Evolutionary conservation across 2,113 vertebrate genomes (phyloP).

Genomic region (Festucalex cinctus): DNA sequence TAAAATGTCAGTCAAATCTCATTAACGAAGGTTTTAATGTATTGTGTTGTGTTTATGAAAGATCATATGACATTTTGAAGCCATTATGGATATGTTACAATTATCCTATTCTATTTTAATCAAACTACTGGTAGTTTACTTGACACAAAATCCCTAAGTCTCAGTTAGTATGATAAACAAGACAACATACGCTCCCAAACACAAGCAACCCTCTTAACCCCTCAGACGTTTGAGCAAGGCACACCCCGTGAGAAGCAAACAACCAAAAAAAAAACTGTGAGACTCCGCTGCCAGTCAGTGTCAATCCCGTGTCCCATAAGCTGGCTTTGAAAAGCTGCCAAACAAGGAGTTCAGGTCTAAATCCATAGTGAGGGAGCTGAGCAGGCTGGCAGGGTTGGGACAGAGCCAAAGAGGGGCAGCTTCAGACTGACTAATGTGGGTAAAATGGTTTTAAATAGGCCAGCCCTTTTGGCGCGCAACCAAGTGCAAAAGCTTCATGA

Average conservation of each 20-base stretch:
- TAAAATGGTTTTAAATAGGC: slow-evolving; percentile 1
- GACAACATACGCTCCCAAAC: neutral
- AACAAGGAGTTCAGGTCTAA: slow-evolving; percentile 41
- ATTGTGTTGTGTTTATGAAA: neutral
- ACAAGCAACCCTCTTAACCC: slow-evolving; percentile 3
- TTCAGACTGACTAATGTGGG: neutral
- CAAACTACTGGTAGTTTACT: neutral
- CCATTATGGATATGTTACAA: neutral
- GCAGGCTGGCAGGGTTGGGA: slow-evolving; percentile 16
- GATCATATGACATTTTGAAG: neutral
- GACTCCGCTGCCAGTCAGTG: slow-evolving; percentile 25
- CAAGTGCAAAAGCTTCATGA: neutral
- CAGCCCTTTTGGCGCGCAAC: neutral
- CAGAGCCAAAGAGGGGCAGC: neutral
- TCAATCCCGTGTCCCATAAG: slow-evolving; percentile 41
- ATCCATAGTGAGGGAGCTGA: slow-evolving; percentile 34
- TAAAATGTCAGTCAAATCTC: neutral
- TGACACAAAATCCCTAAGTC: neutral
- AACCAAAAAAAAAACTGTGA: neutral
- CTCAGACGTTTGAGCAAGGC: neutral
- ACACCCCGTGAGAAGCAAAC: neutral
- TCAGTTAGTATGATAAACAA: slow-evolving; percentile 6
- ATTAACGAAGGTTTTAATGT: neutral
- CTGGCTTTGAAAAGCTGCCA: slow-evolving; percentile 42
- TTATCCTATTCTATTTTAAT: neutral